Percentiles rank a stretch among this genome's conserved stretches.
phyloP scores from a whole-genome alignment of 1,140 invertebrate genomes.

The Aphidius gifuensis region DNA sequence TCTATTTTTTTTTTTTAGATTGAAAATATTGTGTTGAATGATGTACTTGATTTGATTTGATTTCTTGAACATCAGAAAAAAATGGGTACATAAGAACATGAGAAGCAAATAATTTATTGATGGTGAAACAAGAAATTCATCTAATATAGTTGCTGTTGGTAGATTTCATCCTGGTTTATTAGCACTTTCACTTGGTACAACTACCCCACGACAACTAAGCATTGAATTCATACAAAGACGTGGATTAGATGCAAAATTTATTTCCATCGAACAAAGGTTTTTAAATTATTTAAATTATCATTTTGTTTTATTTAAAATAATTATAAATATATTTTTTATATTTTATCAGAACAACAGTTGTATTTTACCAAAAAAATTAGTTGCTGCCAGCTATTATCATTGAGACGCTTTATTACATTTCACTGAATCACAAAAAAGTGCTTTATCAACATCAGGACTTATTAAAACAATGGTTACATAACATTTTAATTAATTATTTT shows the following conservation, averaged over 20 bases:
- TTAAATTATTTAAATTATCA: slow-evolving; percentile 10
- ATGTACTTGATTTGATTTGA: slow-evolving; percentile 82
- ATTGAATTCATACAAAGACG: slow-evolving; percentile 92
- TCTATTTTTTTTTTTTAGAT: slow-evolving; percentile 54
- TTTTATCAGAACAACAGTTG: slow-evolving; percentile 72
- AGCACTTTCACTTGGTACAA: slow-evolving; percentile 27
- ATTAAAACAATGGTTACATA: slow-evolving; percentile 63
- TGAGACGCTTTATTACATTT: slow-evolving; percentile 78
- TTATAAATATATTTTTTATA: slow-evolving; percentile 15
- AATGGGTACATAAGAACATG: slow-evolving; percentile 66
- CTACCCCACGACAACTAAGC: slow-evolving; percentile 37
- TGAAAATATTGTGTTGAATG: slow-evolving; percentile 79
- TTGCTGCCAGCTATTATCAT: slow-evolving; percentile 88
- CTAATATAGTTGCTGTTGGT: slow-evolving; percentile 82
- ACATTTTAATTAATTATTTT: too few relatives aligned
- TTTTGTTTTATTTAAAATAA: slow-evolving; percentile 8
- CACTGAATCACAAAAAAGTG: slow-evolving; percentile 81
- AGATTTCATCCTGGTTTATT: slow-evolving; percentile 60
- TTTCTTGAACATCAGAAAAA: slow-evolving; percentile 84
- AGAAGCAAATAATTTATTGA: slow-evolving; percentile 66
- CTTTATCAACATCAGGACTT: slow-evolving; percentile 64
- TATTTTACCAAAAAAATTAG: slow-evolving; percentile 86
- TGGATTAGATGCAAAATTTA: slow-evolving; percentile 92
- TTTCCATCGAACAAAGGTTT: slow-evolving; percentile 91
- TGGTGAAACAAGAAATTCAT: slow-evolving; percentile 72